Evolutionary conservation across 2,888 invertebrate species (phyloP).

Genomic region (Caenorhabditis drosophilae): DNA sequence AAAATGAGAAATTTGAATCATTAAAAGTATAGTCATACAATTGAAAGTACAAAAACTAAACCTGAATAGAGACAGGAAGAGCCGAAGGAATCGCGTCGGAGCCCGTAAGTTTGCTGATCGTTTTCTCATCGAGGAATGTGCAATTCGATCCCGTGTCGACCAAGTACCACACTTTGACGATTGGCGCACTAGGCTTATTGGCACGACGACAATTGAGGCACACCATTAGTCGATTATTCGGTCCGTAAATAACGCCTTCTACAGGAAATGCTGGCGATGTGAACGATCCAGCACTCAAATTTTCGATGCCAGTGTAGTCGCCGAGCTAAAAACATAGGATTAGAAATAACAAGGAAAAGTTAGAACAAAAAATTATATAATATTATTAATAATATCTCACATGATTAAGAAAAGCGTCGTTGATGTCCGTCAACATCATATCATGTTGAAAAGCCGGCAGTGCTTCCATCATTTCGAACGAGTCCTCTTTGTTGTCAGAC

Average conservation of each 20-base stretch:
- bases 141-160: constrained; percentile 43
- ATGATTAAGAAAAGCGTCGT: constrained; percentile 30
- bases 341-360: constrained; percentile 39
- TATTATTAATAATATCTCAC: constrained; percentile 40
- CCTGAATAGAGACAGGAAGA: constrained; percentile 39
- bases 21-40: too few relatives aligned
- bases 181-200: constrained; percentile 46
- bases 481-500: constrained; percentile 19
- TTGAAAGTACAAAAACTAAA: constrained; percentile 37
- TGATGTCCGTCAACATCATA: too few relatives aligned
- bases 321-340: constrained; percentile 41
- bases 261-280: constrained; percentile 39
- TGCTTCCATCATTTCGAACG: constrained; percentile 36
- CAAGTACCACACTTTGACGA: constrained; percentile 41
- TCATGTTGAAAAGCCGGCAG: constrained; percentile 40
- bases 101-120: constrained; percentile 32
- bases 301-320: constrained; percentile 35
- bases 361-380: too few relatives aligned
- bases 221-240: constrained; percentile 43
- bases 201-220: constrained; percentile 40
- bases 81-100: constrained; percentile 40
- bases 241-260: constrained; percentile 41
- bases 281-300: constrained; percentile 38
- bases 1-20: constrained; percentile 28
- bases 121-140: constrained; percentile 40